Percentiles rank a stretch among this genome's conserved stretches.
Evolutionary conservation across 2,797 vertebrate species (phyloP).

Genomic region (Nyctalus aviator): DNA sequence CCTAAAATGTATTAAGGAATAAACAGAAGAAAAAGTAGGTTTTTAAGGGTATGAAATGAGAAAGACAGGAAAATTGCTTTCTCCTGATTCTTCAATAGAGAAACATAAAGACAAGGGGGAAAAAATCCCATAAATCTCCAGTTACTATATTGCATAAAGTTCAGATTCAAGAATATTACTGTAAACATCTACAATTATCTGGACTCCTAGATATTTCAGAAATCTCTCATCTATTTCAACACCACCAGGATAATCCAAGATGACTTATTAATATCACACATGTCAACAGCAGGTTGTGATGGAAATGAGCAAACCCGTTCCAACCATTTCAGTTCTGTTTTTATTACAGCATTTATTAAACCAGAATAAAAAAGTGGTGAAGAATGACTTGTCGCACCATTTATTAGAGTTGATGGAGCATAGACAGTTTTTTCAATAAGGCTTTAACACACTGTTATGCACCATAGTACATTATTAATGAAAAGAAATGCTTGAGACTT

Average conservation of each 20-base stretch:
- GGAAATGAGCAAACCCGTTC: slow-evolving; percentile 43
- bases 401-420: slow-evolving; percentile 81
- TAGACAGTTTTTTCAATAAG: slow-evolving; percentile 74
- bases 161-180: slow-evolving; percentile 58
- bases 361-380: slow-evolving; percentile 73
- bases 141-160: slow-evolving; percentile 48
- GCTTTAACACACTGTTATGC: slow-evolving; percentile 72
- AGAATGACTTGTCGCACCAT: slow-evolving; percentile 68
- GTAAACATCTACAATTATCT: slow-evolving; percentile 28
- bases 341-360: slow-evolving; percentile 70
- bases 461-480: slow-evolving; percentile 55
- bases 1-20: slow-evolving; percentile 62
- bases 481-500: slow-evolving; percentile 63
- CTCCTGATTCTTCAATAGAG: slow-evolving; percentile 55
- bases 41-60: slow-evolving; percentile 12
- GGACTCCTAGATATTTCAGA: not conserved
- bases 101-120: slow-evolving; percentile 5
- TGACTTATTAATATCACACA: slow-evolving; percentile 11
- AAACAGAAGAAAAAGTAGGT: slow-evolving; percentile 56
- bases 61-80: slow-evolving; percentile 58
- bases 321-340: slow-evolving; percentile 20
- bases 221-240: slow-evolving; percentile 44
- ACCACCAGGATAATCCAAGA: slow-evolving; percentile 40
- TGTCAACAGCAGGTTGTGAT: not conserved
- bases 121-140: not conserved